These are phyloP conservation scores for Allolobophora icterica DNA, from an alignment of 2,888 invertebrate species.

Conservation along the genomic window DNA sequence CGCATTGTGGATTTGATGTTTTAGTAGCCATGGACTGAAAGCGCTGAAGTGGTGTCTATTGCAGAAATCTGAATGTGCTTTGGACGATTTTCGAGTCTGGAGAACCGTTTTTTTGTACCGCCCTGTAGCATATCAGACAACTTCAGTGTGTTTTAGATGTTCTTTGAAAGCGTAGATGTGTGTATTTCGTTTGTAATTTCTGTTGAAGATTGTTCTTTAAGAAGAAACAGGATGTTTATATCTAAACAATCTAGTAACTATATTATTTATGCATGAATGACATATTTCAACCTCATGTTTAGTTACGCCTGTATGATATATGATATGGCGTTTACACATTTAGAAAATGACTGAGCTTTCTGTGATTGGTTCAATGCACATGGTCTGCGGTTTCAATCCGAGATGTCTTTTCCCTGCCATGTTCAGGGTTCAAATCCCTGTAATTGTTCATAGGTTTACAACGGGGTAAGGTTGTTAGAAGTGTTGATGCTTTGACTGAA, in stretches of 20 bases:
- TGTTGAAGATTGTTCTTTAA: background rate
- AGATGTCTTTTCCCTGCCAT: background rate
- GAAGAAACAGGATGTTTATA: background rate
- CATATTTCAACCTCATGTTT: background rate
- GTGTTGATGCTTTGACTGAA: background rate
- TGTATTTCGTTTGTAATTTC: background rate
- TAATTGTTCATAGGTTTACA: background rate
- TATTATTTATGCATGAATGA: background rate
- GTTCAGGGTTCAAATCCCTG: background rate
- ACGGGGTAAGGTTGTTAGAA: background rate
- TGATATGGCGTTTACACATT: no score
- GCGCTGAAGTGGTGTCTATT: constrained; percentile 1
- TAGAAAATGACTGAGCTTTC: no score
- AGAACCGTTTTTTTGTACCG: background rate
- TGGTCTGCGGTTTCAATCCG: background rate
- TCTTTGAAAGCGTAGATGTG: background rate
- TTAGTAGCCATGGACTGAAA: background rate
- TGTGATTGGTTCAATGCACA: constrained; percentile 1
- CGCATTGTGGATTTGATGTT: background rate
- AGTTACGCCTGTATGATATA: background rate
- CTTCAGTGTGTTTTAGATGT: constrained; percentile 17
- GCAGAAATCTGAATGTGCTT: background rate
- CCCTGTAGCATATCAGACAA: constrained; percentile 2
- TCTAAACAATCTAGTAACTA: background rate
- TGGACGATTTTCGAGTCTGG: background rate